phyloP scores from a whole-genome alignment of 1,140 invertebrate species.

The Drosophila chauvacae region DNA sequence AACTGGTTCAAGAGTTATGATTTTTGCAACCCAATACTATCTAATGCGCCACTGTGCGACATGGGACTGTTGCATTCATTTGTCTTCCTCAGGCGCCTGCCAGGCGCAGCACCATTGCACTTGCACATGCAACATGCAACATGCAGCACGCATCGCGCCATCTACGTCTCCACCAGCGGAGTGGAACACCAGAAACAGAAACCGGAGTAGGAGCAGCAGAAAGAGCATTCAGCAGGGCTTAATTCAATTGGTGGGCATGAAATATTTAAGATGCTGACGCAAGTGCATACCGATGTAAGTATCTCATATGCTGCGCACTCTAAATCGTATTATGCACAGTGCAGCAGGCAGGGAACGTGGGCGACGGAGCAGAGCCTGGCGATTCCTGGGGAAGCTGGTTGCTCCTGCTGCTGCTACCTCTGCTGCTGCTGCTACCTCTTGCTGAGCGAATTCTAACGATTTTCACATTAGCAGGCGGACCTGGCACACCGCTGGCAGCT shows the following conservation, averaged over 20 bases:
- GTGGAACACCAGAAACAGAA: neutral
- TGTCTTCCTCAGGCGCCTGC: slow-evolving; percentile 70
- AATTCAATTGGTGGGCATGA: slow-evolving; percentile 78
- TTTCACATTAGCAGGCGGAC: slow-evolving; percentile 68
- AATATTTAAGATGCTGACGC: slow-evolving; percentile 74
- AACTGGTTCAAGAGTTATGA: too few relatives aligned
- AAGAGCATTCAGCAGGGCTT: slow-evolving; percentile 36
- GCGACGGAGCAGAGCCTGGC: slow-evolving; percentile 20
- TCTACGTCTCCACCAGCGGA: slow-evolving; percentile 16
- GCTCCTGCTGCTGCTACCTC: neutral
- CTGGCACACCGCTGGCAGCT: slow-evolving; percentile 40
- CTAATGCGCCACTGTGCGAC: too few relatives aligned
- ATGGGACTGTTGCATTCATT: slow-evolving; percentile 58
- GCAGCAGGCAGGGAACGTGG: slow-evolving; percentile 54
- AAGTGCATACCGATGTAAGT: slow-evolving; percentile 48
- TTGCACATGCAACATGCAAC: slow-evolving; percentile 53
- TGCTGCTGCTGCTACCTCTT: slow-evolving; percentile 5
- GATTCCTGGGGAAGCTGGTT: slow-evolving; percentile 57
- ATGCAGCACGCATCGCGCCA: slow-evolving; percentile 46
- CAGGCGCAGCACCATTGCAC: slow-evolving; percentile 45
- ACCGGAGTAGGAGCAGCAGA: neutral
- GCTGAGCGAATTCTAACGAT: slow-evolving; percentile 72
- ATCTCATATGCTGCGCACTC: slow-evolving; percentile 46
- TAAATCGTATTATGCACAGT: slow-evolving; percentile 76
- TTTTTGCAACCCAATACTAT: too few relatives aligned